Percentiles rank a stretch among this genome's conserved stretches.
Evolutionary conservation across 2,113 vertebrate species (phyloP).

Genomic region (Felis chaus): DNA sequence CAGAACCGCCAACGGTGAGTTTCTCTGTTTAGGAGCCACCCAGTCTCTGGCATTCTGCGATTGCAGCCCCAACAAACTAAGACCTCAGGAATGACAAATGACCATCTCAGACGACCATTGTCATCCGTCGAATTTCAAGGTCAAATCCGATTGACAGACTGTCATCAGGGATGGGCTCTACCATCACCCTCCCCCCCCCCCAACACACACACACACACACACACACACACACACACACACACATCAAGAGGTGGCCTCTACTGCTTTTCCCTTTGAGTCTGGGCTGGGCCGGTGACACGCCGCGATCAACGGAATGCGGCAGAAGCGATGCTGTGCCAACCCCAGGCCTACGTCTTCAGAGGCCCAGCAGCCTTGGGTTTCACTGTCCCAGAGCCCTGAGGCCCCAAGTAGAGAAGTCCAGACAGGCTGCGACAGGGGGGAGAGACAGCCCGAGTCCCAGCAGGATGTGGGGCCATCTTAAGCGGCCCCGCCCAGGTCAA

Average conservation of each 20-base stretch:
- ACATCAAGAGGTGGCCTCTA: background rate
- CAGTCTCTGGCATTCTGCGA: background rate
- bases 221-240: too few relatives aligned
- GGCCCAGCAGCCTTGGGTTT: background rate
- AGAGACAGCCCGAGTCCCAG: background rate
- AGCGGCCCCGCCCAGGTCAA: rapidly evolving
- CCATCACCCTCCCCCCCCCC: rapidly evolving
- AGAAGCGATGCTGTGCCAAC: background rate
- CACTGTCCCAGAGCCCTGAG: background rate
- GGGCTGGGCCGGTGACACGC: background rate
- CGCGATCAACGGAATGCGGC: background rate
- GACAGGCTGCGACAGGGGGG: rapidly evolving
- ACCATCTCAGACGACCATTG: background rate
- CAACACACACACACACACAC: too few relatives aligned
- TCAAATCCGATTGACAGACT: background rate
- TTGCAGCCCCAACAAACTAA: background rate
- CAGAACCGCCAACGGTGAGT: background rate
- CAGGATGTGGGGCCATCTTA: background rate
- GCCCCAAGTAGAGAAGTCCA: background rate
- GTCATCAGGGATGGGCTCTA: background rate
- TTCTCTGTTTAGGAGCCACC: background rate
- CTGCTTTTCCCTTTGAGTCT: background rate
- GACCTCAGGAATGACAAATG: background rate
- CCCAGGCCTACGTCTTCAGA: background rate
- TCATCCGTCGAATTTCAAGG: background rate